Evolutionary conservation across 2,797 vertebrate genomes (phyloP).

Genomic region (Myotis myotis): DNA sequence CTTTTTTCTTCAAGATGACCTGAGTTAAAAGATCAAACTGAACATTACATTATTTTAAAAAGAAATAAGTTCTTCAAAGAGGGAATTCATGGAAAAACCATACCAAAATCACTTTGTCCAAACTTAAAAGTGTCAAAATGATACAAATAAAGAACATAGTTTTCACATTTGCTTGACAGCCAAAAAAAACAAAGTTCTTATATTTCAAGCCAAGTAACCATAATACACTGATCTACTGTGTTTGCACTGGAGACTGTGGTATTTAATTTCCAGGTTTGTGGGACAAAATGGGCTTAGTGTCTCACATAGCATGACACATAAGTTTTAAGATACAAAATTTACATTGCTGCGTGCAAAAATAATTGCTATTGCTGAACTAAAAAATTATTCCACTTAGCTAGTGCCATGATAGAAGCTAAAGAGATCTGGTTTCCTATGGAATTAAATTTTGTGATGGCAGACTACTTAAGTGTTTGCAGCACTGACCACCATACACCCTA

Average conservation of each 20-base stretch:
- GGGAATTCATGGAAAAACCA: slow-evolving; percentile 29
- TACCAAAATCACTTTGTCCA: slow-evolving; percentile 37
- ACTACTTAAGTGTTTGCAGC: slow-evolving; percentile 43
- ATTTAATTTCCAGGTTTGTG: slow-evolving; percentile 35
- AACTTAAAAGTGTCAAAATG: slow-evolving; percentile 39
- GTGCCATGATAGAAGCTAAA: neutral
- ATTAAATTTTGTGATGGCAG: slow-evolving; percentile 35
- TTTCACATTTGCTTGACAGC: slow-evolving; percentile 54
- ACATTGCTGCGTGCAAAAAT: neutral
- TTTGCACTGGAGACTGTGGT: neutral
- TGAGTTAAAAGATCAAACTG: slow-evolving; percentile 30
- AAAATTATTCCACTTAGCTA: slow-evolving; percentile 28
- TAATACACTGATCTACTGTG: slow-evolving; percentile 17
- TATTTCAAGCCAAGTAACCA: slow-evolving; percentile 45
- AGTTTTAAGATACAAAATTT: slow-evolving; percentile 41
- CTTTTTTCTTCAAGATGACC: neutral
- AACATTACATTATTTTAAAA: slow-evolving; percentile 40
- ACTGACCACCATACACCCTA: neutral
- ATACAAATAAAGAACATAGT: slow-evolving; percentile 34
- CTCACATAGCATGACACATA: neutral
- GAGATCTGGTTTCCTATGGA: slow-evolving; percentile 29
- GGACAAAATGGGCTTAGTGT: slow-evolving; percentile 10
- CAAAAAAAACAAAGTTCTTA: slow-evolving; percentile 47
- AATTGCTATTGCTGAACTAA: slow-evolving; percentile 13
- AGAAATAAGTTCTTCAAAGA: slow-evolving; percentile 36